phyloP scores from a whole-genome alignment of 2,113 vertebrate species.

The Willisornis vidua region DNA sequence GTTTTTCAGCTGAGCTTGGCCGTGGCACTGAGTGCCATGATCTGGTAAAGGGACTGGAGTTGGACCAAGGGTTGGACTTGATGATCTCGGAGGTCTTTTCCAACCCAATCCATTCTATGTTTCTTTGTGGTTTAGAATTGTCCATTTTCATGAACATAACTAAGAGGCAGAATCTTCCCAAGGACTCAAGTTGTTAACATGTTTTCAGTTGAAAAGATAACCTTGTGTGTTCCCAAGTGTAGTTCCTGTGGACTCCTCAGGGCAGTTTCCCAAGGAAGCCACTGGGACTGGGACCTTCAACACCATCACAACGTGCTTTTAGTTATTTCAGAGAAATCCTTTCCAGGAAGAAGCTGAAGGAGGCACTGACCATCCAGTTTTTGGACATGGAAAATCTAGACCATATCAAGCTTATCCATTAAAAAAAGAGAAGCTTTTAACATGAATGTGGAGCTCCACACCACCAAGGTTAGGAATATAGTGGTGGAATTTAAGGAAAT shows the following conservation, averaged over 20 bases:
- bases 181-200: not conserved
- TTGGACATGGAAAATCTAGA: not conserved
- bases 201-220: not conserved
- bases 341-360: not conserved
- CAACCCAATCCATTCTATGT: not conserved
- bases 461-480: fast-evolving
- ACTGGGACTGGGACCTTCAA: not conserved
- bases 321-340: not conserved
- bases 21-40: too few relatives aligned
- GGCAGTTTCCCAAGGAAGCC: not conserved
- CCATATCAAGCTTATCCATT: not conserved
- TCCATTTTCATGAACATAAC: not conserved
- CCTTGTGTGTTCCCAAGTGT: not conserved
- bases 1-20: too few relatives aligned
- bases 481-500: not conserved
- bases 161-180: not conserved
- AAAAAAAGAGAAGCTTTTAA: not conserved
- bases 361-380: not conserved
- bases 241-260: fast-evolving
- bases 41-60: too few relatives aligned
- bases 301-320: fast-evolving
- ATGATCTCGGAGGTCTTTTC: too few relatives aligned
- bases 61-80: too few relatives aligned
- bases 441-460: not conserved
- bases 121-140: not conserved